Evolutionary conservation across 2,888 invertebrate genomes (phyloP), one percentile per base, ranked within the genome.

Genomic region (Liposcelis brunnea): DNA sequence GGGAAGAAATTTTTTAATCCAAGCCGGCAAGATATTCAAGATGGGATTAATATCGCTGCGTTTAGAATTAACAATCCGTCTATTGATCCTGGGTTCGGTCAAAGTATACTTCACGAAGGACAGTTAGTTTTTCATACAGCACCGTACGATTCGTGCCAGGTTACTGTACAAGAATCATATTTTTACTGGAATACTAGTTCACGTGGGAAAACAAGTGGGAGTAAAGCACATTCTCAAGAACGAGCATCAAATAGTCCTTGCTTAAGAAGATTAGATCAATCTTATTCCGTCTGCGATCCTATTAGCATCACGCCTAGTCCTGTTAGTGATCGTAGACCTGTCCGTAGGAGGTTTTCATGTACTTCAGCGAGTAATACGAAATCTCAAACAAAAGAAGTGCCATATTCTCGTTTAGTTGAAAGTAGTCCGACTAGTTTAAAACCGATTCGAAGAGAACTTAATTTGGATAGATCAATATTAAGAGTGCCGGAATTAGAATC

Each of bases 31-130:
- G 89, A 89, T 64, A 65, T 84, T 34, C 74, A 75, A 47, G 87
- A 87, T 54, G 86, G 86, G 2, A 72, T 81, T 32, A 87, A 89
- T 56, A 74, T 87, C 47, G 86, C 87, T 2, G 75, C 78, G 51
- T 82, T 80, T 55, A 77, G 79, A 55, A 74, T 80, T 31, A 80
- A 85, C 56, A 80, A 80, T 42, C 69, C 73, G 16, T 77, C 78
- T 2, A 80, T 80, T 54, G 90, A 90, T 59, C 85, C 79, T 54
- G 93, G 91, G 0, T 95, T 87, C 59, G 94, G 93, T 0, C 93
- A 95, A 63, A 94, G 93, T 58, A 76, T 95, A 54, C 65, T 95
- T 16, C 87, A 91, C 58, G 75, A 83, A 47, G 78, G 80, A 26
- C 80, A 87, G 60, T 66, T 93, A 7, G 81, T 93, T 38, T 91